Conservation (phyloP, 2,797 vertebrate genomes). For the Galago senegalensis region DNA sequence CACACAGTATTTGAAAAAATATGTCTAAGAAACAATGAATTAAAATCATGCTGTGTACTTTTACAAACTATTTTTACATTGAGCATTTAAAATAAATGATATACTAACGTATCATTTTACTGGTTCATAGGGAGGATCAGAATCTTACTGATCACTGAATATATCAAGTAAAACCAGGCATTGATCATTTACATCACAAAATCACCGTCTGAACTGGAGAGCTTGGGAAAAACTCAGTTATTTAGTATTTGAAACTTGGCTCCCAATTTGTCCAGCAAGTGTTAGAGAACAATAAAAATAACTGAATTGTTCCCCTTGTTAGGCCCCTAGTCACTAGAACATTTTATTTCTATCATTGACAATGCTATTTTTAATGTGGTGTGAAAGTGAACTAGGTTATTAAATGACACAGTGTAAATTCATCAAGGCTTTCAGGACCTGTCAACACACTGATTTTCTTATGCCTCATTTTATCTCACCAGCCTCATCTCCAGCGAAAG, state of each 20-base stretch:
- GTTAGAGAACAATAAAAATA: constrained; percentile 30
- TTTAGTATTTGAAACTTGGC: constrained; percentile 3
- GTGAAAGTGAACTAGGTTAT: constrained; percentile 60
- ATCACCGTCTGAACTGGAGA: constrained; percentile 30
- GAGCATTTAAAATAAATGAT: not conserved
- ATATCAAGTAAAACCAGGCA: not conserved
- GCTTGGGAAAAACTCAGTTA: not conserved
- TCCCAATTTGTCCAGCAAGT: constrained; percentile 18
- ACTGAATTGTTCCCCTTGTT: not conserved
- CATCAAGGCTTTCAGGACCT: not conserved
- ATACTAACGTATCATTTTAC: not conserved
- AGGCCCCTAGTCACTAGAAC: not conserved
- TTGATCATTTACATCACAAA: not conserved
- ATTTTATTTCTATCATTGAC: constrained; percentile 1
- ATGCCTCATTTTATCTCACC: not conserved
- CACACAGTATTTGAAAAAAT: not conserved
- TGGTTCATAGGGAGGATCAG: not conserved
- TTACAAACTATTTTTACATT: not conserved
- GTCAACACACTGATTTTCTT: not conserved
- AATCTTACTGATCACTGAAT: not conserved
- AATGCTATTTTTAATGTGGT: constrained; percentile 48
- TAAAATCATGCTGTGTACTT: not conserved
- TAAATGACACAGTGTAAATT: constrained; percentile 39
- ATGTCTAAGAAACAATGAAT: not conserved
- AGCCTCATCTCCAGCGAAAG: not conserved